A percentile compares a stretch with the other conserved stretches of the same genome.
Conservation (phyloP, 1,140 invertebrate species). For the Pachypsylla venusta region DNA sequence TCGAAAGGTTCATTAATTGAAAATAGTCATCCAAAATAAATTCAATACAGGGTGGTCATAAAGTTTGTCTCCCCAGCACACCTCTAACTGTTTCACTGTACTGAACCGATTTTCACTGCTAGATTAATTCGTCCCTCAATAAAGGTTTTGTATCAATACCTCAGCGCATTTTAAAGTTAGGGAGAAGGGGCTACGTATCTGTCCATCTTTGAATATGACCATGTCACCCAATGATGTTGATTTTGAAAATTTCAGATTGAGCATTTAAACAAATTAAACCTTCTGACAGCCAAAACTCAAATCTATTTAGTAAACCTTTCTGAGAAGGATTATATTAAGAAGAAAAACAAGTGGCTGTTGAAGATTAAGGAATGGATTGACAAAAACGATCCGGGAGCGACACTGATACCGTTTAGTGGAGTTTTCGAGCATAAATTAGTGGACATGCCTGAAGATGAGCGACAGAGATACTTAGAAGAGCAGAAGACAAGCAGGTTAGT, state of each 20-base stretch:
- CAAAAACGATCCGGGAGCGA: constrained; percentile 84
- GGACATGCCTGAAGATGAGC: constrained; percentile 71
- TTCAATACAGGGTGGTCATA: no score
- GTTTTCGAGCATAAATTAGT: constrained; percentile 72
- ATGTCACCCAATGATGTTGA: no score
- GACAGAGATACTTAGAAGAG: constrained; percentile 61
- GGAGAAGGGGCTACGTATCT: no score
- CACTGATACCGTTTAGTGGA: constrained; percentile 90
- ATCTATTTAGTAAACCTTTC: constrained; percentile 96
- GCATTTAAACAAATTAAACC: constrained; percentile 88
- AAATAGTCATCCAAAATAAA: no score
- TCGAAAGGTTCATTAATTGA: no score
- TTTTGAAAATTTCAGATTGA: constrained; percentile 65
- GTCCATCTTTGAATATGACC: no score
- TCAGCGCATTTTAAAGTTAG: no score
- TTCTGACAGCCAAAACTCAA: constrained; percentile 95
- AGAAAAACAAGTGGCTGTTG: constrained; percentile 97
- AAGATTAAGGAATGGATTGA: constrained; percentile 99
- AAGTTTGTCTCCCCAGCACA: no score
- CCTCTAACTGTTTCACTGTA: no score
- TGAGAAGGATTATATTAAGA: constrained; percentile 95
- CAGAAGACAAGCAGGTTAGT: constrained; percentile 59
- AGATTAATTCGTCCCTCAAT: no score
- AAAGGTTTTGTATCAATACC: no score
- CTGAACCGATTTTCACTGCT: no score